Evolutionary conservation across 2,888 invertebrate species (phyloP).

Genomic region (Athalia cordata): DNA sequence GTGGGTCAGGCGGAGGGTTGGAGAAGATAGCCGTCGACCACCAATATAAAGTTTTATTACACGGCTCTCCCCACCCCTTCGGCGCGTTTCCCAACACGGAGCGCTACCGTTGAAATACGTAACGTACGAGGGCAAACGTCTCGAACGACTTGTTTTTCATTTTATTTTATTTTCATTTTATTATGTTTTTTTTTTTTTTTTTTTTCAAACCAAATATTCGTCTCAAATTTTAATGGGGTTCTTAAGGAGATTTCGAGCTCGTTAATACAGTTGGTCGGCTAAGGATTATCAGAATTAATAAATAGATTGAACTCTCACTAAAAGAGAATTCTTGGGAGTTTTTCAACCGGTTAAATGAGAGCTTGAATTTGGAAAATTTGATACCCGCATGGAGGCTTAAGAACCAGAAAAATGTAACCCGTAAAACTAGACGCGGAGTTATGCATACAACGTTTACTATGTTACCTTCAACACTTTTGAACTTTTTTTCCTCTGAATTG

Average conservation of each 20-base stretch:
- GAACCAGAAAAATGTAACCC: too few relatives aligned
- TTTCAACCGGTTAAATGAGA: too few relatives aligned
- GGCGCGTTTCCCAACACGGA: conserved; percentile 20
- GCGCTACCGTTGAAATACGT: conserved; percentile 8
- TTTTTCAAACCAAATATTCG: not conserved
- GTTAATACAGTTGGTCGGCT: not conserved
- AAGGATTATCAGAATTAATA: not conserved
- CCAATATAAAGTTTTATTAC: conserved; percentile 55
- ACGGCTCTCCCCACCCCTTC: conserved; percentile 46
- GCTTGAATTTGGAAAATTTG: too few relatives aligned
- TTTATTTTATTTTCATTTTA: not conserved
- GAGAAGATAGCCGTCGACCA: conserved; percentile 39
- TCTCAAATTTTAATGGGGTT: not conserved
- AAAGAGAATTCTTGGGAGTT: too few relatives aligned
- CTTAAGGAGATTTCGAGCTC: not conserved
- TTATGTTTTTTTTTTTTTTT: too few relatives aligned
- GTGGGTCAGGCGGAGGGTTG: conserved; percentile 26
- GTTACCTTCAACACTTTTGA: too few relatives aligned
- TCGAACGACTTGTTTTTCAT: not conserved
- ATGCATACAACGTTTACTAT: too few relatives aligned
- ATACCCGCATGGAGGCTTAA: too few relatives aligned
- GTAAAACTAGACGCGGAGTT: too few relatives aligned
- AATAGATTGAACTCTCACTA: not conserved
- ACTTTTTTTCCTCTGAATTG: too few relatives aligned
- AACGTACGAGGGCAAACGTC: not conserved